A percentile compares a stretch with the other conserved stretches of the same genome.
phyloP scores from a whole-genome alignment of 2,797 vertebrate species.

The Ambastaia sidthimunki region DNA sequence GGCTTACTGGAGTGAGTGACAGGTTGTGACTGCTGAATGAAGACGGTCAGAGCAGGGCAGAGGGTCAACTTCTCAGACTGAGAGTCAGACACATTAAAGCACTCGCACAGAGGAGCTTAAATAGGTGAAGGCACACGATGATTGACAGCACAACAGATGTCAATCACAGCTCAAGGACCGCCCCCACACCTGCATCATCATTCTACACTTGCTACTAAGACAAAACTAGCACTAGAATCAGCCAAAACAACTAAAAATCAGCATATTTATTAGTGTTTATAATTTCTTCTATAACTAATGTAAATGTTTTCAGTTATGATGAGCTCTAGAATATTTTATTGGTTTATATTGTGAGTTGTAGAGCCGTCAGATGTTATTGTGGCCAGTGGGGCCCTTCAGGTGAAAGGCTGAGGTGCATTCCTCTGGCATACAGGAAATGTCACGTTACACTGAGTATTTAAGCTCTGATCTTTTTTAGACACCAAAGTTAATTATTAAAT shows the following conservation, averaged over 20 bases:
- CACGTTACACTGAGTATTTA: background rate
- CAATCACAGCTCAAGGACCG: conserved; percentile 19
- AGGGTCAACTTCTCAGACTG: conserved; percentile 29
- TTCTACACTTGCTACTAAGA: background rate
- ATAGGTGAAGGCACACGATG: conserved; percentile 34
- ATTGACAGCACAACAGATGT: conserved; percentile 41
- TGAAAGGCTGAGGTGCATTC: no score
- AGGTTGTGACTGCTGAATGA: conserved; percentile 37
- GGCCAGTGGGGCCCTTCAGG: no score
- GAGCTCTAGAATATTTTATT: no score
- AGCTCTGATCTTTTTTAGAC: no score
- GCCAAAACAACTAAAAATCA: no score
- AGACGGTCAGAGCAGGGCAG: conserved; percentile 25
- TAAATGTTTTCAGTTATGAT: no score
- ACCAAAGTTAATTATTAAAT: background rate
- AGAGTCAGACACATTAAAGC: conserved; percentile 29
- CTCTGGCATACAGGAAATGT: no score
- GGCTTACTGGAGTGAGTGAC: conserved; percentile 26
- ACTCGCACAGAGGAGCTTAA: conserved; percentile 40
- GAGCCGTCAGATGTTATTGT: no score
- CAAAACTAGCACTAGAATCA: no score
- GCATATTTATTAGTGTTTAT: no score
- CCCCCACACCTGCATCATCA: conserved; percentile 6
- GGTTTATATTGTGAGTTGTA: no score
- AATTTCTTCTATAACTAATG: no score